Base-by-base conservation (phyloP, 2,797 vertebrate genomes). In the Sebastes variabilis region DNA sequence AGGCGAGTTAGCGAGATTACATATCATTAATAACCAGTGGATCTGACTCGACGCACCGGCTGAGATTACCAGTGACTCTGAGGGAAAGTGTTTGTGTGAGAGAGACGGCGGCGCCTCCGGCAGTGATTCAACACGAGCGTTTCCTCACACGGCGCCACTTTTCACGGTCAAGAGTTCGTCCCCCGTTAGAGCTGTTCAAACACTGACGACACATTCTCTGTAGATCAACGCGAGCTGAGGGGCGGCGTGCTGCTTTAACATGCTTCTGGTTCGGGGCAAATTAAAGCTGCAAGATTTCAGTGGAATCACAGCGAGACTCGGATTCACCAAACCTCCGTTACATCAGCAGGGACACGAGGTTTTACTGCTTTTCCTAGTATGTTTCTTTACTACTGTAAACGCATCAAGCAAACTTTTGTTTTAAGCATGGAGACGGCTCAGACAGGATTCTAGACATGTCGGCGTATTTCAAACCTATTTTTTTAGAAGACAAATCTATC, bases 1-100 rank as follows among this genome's bases (percentile, higher is more conserved):
- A 92, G 89, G 90, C 87, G 29, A 84, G 89, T 89, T 87, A 86
- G 72, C 80, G 62, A 42, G 34, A 76, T n/a, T 61, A 84, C 22
- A 84, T 30, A 58, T 80, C 66, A 60, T 81, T 75, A 75, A 79
- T 75, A 75, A 79, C 72, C 70, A 38, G 76, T 58, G 66, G 84
- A 61, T 66, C 46, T 52, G 73, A 85, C 68, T 52, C 56, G 49
- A 75, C 75, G 18, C 66, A 54, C 36, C 62, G 18, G 72, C 52
- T 7, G 75, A 76, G 80, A 46, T 74, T 49, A 29, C 46, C 52
- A 2, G 76, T 18, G 58, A 68, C 70, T 81, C 81, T 13, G 66
- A 79, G 61, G 66, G 75, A 49, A 42, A 46, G 54, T 32, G 27
- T 54, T 42, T 42, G 36, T 59, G 20, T 66, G 34, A 9, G 56